A percentile compares a stretch with the other conserved stretches of the same genome.
Evolutionary conservation across 2,888 invertebrate species (phyloP).

Genomic region (Asteroscopus sphinx): DNA sequence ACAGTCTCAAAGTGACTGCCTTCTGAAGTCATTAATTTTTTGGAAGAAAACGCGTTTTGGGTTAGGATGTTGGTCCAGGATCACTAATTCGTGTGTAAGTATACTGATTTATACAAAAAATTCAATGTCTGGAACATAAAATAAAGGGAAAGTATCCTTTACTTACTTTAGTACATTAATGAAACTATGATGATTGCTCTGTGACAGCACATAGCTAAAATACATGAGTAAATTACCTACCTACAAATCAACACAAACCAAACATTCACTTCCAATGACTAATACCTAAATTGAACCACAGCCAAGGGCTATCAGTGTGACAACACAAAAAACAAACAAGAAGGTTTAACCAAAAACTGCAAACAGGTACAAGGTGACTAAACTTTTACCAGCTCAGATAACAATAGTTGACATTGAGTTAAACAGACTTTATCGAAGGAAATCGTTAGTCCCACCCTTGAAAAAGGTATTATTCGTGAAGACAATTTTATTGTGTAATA

Average conservation of each 20-base stretch:
- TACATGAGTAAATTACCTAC: neutral
- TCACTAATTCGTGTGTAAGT: no score
- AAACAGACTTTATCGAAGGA: conserved; percentile 61
- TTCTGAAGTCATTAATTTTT: no score
- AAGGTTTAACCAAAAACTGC: conserved; percentile 34
- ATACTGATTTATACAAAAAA: no score
- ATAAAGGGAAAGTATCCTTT: no score
- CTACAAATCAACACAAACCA: neutral
- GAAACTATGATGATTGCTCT: no score
- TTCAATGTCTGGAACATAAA: no score
- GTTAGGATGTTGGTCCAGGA: no score
- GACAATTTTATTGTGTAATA: conserved; percentile 54
- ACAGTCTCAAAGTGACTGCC: no score
- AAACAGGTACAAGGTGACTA: conserved; percentile 65
- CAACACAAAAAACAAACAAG: conserved; percentile 27
- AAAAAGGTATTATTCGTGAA: conserved; percentile 47
- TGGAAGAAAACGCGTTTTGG: no score
- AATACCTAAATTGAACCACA: neutral
- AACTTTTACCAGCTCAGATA: conserved; percentile 65
- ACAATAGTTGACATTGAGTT: conserved; percentile 74
- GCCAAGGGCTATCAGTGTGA: conserved; percentile 2
- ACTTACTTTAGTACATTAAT: no score
- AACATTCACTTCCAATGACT: conserved; percentile 1
- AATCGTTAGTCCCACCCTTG: conserved; percentile 57
- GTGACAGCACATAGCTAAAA: no score